Evolutionary conservation across 2,113 vertebrate species (phyloP), one percentile per base, ranked within the genome.

Genomic region (Myiopsitta monachus): DNA sequence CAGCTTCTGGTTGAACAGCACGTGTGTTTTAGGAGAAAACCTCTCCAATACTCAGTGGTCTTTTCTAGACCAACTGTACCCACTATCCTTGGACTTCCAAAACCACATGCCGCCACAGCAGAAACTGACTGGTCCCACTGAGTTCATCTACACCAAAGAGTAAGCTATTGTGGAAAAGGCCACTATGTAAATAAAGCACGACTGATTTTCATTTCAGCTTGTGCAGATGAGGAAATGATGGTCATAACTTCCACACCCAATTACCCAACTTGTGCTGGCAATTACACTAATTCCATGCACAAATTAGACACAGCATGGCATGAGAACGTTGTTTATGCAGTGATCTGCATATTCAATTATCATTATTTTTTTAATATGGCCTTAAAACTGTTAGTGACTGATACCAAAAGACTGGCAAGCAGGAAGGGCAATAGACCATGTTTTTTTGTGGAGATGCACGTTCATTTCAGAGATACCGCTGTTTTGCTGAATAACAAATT

Each of bases 171-270:
- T 38, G 36, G 86, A 82, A 89, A 72, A 84, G 47, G 15, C 47
- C 26, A 23, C 27, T 23, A 9, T 39, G 46, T 74, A 94, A 91
- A 92, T 47, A 87, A 87, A 78, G 36, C 18, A 1, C 44, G 52
- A 83, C 28, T 5, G 1, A 51, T 81, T 81, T 94, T 38, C 69
- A 64, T 26, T 68, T 63, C 79, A 55, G 66, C 49, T 79, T 62
- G n/a, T n/a, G 33, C 5, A 17, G 63, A 79, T 94, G 68, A 8
- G 7, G 79, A 92, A 93, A 87, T 54, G 55, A 44, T 4, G 59
- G n/a, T 46, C 46, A 36, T 90, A 73, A 83, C 87, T 96, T 96
- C 90, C 96, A 95, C 87, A 91, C 87, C 38, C 82, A 87, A 95
- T 95, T 96, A 95, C 84, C 66, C 66, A 85, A 18, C 59, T 87